A percentile compares a stretch with the other conserved stretches of the same genome.
These are phyloP conservation scores for Corythaixoides concolor DNA, from an alignment of 2,113 vertebrate genomes.

Conservation along the genomic window DNA sequence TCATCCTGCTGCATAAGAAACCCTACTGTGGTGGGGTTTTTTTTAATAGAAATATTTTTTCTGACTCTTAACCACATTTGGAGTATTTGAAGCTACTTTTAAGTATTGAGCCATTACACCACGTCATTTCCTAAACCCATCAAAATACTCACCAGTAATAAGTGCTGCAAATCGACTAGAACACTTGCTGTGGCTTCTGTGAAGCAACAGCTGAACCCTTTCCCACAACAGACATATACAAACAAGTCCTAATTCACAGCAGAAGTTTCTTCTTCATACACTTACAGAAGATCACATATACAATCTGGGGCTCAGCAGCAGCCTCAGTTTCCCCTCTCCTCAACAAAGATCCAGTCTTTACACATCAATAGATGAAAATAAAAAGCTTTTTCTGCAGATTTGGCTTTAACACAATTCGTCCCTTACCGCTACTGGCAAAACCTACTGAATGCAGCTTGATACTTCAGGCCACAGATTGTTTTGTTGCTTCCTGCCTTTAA, in stretches of 20 bases:
- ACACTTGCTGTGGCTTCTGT: not conserved
- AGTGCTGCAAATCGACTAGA: slow-evolving; percentile 2
- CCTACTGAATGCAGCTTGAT: slow-evolving; percentile 31
- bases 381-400: slow-evolving; percentile 6
- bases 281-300: not conserved
- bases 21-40: too few relatives aligned
- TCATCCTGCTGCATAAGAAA: slow-evolving; percentile 22
- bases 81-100: not conserved
- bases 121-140: slow-evolving; percentile 47
- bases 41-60: not conserved
- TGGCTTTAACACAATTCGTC: slow-evolving; percentile 43
- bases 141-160: not conserved
- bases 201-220: not conserved
- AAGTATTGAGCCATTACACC: not conserved
- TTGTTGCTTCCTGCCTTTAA: slow-evolving; percentile 34
- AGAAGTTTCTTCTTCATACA: not conserved
- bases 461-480: slow-evolving; percentile 52
- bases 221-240: not conserved
- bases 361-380: not conserved
- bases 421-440: slow-evolving; percentile 16
- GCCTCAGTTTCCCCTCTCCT: slow-evolving; percentile 34
- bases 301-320: slow-evolving; percentile 23
- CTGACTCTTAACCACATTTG: slow-evolving; percentile 21
- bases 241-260: not conserved
- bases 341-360: slow-evolving; percentile 48